Conservation (phyloP, 2,797 vertebrate species). For the Microtus obscurus region DNA sequence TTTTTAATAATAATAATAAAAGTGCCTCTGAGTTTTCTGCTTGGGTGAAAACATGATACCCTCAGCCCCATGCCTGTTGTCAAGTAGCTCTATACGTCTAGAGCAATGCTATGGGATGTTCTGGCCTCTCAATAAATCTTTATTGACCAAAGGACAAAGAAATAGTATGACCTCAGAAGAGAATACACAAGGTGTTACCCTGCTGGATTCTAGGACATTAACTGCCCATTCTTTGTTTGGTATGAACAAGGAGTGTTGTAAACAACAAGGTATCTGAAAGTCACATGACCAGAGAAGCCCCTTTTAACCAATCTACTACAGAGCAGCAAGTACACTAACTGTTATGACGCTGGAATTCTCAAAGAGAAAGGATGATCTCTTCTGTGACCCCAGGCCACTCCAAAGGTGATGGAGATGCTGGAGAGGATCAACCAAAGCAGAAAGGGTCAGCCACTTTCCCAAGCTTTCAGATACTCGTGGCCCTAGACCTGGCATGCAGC, state of each 20-base stretch:
- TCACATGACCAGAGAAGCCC: not conserved
- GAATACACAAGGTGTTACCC: not conserved
- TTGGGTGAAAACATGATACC: not conserved
- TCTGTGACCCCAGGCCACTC: not conserved
- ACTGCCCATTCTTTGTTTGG: not conserved
- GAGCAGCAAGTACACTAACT: not conserved
- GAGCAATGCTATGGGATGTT: not conserved
- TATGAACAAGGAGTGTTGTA: not conserved
- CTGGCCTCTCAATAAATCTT: constrained; percentile 34
- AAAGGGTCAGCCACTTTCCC: not conserved
- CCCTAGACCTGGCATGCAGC: not conserved
- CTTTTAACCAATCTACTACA: not conserved
- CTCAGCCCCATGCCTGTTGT: not conserved
- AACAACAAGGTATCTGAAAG: not conserved
- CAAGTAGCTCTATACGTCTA: constrained; percentile 15
- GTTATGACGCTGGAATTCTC: not conserved
- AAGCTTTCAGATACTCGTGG: constrained; percentile 30
- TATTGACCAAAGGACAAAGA: not conserved
- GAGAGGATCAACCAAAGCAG: not conserved
- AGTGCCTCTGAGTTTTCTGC: not conserved
- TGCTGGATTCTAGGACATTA: not conserved
- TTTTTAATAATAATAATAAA: not conserved
- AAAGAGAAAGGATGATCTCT: not conserved
- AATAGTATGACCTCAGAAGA: constrained; percentile 3
- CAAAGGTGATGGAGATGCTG: not conserved